These are phyloP conservation scores for Nomada ruficornis DNA, from an alignment of 2,888 invertebrate species.

Conservation along the genomic window DNA sequence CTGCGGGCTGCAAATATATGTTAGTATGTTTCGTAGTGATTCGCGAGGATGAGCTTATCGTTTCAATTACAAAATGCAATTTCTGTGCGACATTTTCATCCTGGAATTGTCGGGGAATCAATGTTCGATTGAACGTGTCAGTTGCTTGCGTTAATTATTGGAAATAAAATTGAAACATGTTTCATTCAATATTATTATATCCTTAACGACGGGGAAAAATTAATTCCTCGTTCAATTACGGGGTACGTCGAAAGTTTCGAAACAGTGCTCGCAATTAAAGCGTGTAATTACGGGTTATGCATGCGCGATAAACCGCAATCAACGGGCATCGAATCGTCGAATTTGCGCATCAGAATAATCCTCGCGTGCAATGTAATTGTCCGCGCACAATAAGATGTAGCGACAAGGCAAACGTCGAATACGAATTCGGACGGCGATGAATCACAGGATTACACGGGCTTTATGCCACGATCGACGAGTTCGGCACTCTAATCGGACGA, in stretches of 20 bases:
- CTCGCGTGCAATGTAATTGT: constrained; percentile 65
- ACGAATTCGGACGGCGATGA: constrained; percentile 60
- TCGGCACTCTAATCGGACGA: constrained; percentile 15
- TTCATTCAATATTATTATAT: too few relatives aligned
- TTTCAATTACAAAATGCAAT: too few relatives aligned
- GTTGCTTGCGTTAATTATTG: too few relatives aligned
- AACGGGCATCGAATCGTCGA: constrained; percentile 25
- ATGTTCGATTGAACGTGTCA: too few relatives aligned
- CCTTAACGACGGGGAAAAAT: too few relatives aligned
- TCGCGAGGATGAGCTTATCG: too few relatives aligned
- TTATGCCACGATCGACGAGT: constrained; percentile 21
- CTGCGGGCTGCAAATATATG: too few relatives aligned
- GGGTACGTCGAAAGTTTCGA: background rate
- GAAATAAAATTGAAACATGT: too few relatives aligned
- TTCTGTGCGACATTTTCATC: too few relatives aligned
- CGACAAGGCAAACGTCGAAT: constrained; percentile 59
- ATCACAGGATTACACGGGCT: constrained; percentile 42
- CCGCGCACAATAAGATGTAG: constrained; percentile 69
- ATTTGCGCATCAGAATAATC: constrained; percentile 41
- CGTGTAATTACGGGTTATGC: background rate
- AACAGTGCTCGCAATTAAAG: constrained; percentile 18
- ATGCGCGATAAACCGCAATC: constrained; percentile 15
- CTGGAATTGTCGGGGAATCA: too few relatives aligned
- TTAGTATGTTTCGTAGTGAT: too few relatives aligned
- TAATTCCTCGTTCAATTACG: background rate